Percentiles rank a stretch among this genome's conserved stretches.
phyloP scores from a whole-genome alignment of 2,888 invertebrate species.

The Cactoblastis cactorum region DNA sequence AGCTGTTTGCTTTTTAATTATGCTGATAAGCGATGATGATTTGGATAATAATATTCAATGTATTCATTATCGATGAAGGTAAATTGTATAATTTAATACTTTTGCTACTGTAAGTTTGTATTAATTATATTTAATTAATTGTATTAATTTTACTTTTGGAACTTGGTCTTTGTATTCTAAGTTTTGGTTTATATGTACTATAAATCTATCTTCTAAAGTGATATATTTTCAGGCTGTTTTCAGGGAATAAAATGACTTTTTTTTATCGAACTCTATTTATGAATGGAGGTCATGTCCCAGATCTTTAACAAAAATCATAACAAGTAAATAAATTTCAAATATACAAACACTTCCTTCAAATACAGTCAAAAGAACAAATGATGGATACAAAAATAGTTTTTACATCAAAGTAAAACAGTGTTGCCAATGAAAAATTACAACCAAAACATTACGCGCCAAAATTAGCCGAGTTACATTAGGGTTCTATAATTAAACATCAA shows the following conservation, averaged over 20 bases:
- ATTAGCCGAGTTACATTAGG: constrained; percentile 65
- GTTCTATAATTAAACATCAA: constrained; percentile 79
- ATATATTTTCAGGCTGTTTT: too few species aligned
- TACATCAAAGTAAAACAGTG: constrained; percentile 34
- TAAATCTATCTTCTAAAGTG: too few species aligned
- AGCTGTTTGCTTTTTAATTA: constrained; percentile 25
- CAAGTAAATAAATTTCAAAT: background rate
- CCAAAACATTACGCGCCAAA: constrained; percentile 64
- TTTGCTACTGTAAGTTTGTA: too few species aligned
- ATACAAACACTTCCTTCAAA: background rate
- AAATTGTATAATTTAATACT: background rate
- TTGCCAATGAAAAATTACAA: constrained; percentile 56
- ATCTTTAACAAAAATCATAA: too few species aligned
- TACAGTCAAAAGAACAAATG: constrained; percentile 8
- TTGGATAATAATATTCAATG: background rate
- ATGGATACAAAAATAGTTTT: constrained; percentile 23
- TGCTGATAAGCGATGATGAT: constrained; percentile 5
- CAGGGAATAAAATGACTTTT: too few species aligned
- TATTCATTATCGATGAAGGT: background rate
- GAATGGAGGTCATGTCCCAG: too few species aligned
- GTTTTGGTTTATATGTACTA: too few species aligned
- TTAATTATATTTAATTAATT: too few species aligned
- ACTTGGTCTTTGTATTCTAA: too few species aligned
- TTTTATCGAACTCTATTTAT: too few species aligned
- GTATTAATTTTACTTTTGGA: too few species aligned